Evolutionary conservation across 1,140 invertebrate genomes (phyloP).

Genomic region (Scaptomyza montana): DNA sequence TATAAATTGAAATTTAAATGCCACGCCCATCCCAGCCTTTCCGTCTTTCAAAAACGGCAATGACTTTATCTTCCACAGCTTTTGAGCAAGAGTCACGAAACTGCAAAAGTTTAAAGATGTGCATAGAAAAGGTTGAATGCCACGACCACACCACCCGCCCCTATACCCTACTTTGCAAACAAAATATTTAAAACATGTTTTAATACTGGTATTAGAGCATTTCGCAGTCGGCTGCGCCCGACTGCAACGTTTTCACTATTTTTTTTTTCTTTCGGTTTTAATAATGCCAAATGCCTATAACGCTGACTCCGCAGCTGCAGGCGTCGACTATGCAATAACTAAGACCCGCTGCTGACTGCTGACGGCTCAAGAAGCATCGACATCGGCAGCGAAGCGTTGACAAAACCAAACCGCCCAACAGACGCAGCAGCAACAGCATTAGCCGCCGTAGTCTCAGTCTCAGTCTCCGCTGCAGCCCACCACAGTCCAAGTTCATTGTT

Average conservation of each 20-base stretch:
- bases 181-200: too few species aligned
- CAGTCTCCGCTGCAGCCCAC: neutral
- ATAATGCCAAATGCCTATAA: slow-evolving; percentile 65
- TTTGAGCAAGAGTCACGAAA: too few species aligned
- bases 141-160: too few species aligned
- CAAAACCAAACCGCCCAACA: slow-evolving; percentile 44
- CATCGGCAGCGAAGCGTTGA: slow-evolving; percentile 64
- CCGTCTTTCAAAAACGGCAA: too few species aligned
- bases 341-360: slow-evolving; percentile 39
- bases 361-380: slow-evolving; percentile 30
- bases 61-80: too few species aligned
- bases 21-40: too few species aligned
- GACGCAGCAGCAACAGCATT: slow-evolving; percentile 12
- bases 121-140: too few species aligned
- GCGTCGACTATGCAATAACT: slow-evolving; percentile 43
- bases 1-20: too few species aligned
- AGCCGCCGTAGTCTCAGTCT: slow-evolving; percentile 3
- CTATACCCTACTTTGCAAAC: too few species aligned
- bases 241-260: neutral
- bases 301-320: slow-evolving; percentile 43
- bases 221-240: too few species aligned
- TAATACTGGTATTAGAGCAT: too few species aligned
- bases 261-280: slow-evolving; percentile 48
- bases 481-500: slow-evolving; percentile 79
- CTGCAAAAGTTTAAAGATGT: too few species aligned